Evolutionary conservation across 2,888 invertebrate species (phyloP), one percentile per base, ranked within the genome.

Genomic region (Euclidia mi): DNA sequence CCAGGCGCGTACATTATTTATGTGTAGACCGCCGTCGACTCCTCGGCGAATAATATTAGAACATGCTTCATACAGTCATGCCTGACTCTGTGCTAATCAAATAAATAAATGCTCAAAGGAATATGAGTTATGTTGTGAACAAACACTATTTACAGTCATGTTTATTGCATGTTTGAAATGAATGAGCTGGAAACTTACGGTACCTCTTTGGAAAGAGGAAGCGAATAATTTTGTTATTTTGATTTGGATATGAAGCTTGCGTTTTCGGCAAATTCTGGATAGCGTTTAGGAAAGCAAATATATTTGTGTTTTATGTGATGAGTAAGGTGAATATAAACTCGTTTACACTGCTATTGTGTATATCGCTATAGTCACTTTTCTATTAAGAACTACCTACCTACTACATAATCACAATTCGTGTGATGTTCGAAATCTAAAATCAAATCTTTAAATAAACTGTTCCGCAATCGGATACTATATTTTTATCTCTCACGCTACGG

Each of bases 81-180:
- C 15, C 32, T 40, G 11, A 44, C 52, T 60, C 59, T 55, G 11
- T 20, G 43, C 29, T 63, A 56, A 59, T 57, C 51, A 40, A 66
- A 59, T 56, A 70, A 63, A 66, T 66, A 63, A 46, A 41, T 49
- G 15, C 53, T 65, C 42, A 66, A 51, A 63, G 52, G 70, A 55
- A 34, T 55, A 40, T 32, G 42, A 56, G 17, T 40, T 41, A 49
- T 20, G 38, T 47, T 29, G 14, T 42, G 10, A n/a, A 40, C 12
- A 11, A 14, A 41, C 6, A 25, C 11, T 48, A 35, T 42, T 49
- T 12, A 12, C 40, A 34, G 14, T 34, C 3, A 41, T 34, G 41
- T 48, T 48, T 34, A 46, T 31, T 41, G 15, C 20, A 10, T 25
- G 12, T 20, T 41, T 37, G n/a, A 29, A 25, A 17, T 37, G 38